Evolutionary conservation across 2,888 invertebrate species (phyloP), one percentile per base, ranked within the genome.

Genomic region (Capitulum mitella): DNA sequence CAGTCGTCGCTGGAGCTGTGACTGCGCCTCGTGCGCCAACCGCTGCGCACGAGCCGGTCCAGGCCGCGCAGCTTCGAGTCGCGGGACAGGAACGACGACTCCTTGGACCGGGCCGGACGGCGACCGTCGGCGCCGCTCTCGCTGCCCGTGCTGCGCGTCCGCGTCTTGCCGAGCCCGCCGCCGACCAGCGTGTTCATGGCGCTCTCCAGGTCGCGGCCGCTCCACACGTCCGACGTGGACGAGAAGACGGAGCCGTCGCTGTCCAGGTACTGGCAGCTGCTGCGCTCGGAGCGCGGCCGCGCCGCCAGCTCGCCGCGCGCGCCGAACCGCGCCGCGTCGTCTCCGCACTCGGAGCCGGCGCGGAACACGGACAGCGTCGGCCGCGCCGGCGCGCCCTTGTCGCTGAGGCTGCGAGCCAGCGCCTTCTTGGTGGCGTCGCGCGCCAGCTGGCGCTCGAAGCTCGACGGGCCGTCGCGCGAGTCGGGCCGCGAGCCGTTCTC

Each of bases 361-460:
- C 80, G 80, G 82, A 81, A 78, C 82, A 78, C 79, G 78, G 78
- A 78, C 78, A 58, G 78, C 79, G 79, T 77, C 78, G 79, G 51
- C 79, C 78, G 80, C 82, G 79, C 83, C 83, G 75, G 85, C 84
- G 37, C 85, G 82, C 19, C 85, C 85, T 80, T 85, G 85, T 80
- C 84, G 85, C 82, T 85, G 85, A 40, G 84, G 85, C 29, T 85
- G 82, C 16, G 83, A 82, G 64, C 84, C 84, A 78, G 77, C 79
- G 43, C 29, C 78, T 77, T 64, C 80, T 78, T 43, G 79, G 61
- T 54, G 83, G 82, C 43, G 80, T 81, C 19, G 80, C 40, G 34
- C 80, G 83, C 29, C 81, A 80, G 12, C 81, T 83, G 34, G 37
- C 70, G 34, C 70, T 79, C 79, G 51, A 80, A 79, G 58, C 79